Percentiles rank a stretch among this genome's conserved stretches.
Conservation (phyloP, 2,888 invertebrate species). For the Philopedon plagiatum region DNA sequence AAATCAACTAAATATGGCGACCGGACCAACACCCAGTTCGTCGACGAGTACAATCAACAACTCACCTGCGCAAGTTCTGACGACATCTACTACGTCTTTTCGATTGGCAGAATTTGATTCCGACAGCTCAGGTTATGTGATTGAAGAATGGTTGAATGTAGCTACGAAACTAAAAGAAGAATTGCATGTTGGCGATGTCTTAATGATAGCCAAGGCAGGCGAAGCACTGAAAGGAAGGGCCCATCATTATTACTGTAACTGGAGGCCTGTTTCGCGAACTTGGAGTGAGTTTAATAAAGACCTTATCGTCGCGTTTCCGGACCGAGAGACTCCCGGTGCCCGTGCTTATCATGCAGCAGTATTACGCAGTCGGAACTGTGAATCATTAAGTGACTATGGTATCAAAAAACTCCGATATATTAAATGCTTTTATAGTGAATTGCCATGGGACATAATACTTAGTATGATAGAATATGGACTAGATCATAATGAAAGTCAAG, state of each 20-base stretch:
- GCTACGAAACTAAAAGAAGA: slow-evolving; percentile 52
- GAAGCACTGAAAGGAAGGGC: slow-evolving; percentile 51
- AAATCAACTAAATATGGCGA: not conserved
- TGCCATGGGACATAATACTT: slow-evolving; percentile 41
- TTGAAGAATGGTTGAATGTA: slow-evolving; percentile 52
- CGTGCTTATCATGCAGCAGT: slow-evolving; percentile 50
- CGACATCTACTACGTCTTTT: not conserved
- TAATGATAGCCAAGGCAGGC: slow-evolving; percentile 53
- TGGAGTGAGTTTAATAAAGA: slow-evolving; percentile 48
- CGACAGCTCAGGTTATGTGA: slow-evolving; percentile 40
- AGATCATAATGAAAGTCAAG: slow-evolving; percentile 39
- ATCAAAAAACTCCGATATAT: slow-evolving; percentile 38
- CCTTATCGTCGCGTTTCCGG: slow-evolving; percentile 52
- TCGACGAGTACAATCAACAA: not conserved
- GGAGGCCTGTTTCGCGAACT: slow-evolving; percentile 50
- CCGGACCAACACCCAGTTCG: not conserved
- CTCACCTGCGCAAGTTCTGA: not conserved
- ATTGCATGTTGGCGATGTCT: slow-evolving; percentile 43
- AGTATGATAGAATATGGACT: slow-evolving; percentile 50
- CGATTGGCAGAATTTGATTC: slow-evolving; percentile 34
- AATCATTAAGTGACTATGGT: slow-evolving; percentile 47
- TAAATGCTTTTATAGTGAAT: slow-evolving; percentile 29
- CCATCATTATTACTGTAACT: slow-evolving; percentile 50
- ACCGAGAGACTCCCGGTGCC: slow-evolving; percentile 53
- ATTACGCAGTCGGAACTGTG: slow-evolving; percentile 41